A percentile compares a stretch with the other conserved stretches of the same genome.
Evolutionary conservation across 2,113 vertebrate genomes (phyloP).

Genomic region (Pleuronectes platessa): DNA sequence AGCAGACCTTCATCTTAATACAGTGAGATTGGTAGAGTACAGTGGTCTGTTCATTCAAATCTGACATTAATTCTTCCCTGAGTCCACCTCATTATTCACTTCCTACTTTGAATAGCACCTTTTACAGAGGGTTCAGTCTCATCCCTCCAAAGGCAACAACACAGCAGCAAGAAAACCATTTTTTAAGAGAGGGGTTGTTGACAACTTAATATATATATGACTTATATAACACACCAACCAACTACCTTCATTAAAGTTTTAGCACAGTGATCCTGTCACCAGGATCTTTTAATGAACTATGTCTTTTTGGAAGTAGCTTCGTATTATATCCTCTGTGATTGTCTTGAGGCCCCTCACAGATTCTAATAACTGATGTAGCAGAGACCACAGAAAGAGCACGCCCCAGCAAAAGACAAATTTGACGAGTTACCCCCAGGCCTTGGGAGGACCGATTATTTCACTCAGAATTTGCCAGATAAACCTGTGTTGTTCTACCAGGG

Average conservation of each 20-base stretch:
- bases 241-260: slow-evolving; percentile 1
- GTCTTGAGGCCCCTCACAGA: slow-evolving; percentile 21
- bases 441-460: slow-evolving; percentile 50
- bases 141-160: neutral
- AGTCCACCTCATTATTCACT: slow-evolving; percentile 48
- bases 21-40: neutral
- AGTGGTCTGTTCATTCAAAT: slow-evolving; percentile 46
- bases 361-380: slow-evolving; percentile 50
- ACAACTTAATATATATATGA: neutral
- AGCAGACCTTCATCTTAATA: slow-evolving; percentile 29
- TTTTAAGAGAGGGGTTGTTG: neutral
- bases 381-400: neutral
- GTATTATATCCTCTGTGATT: slow-evolving; percentile 8
- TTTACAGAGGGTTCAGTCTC: neutral
- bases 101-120: slow-evolving; percentile 18
- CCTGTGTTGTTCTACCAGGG: slow-evolving; percentile 59
- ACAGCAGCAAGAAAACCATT: neutral
- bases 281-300: slow-evolving; percentile 1
- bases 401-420: slow-evolving; percentile 37
- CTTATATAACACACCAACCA: neutral
- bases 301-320: neutral
- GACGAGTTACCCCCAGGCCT: slow-evolving; percentile 36
- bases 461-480: slow-evolving; percentile 58
- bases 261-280: neutral
- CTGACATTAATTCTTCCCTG: slow-evolving; percentile 48